A percentile compares a stretch with the other conserved stretches of the same genome.
Conservation (phyloP, 2,888 invertebrate species). For the Eudemis profundana region DNA sequence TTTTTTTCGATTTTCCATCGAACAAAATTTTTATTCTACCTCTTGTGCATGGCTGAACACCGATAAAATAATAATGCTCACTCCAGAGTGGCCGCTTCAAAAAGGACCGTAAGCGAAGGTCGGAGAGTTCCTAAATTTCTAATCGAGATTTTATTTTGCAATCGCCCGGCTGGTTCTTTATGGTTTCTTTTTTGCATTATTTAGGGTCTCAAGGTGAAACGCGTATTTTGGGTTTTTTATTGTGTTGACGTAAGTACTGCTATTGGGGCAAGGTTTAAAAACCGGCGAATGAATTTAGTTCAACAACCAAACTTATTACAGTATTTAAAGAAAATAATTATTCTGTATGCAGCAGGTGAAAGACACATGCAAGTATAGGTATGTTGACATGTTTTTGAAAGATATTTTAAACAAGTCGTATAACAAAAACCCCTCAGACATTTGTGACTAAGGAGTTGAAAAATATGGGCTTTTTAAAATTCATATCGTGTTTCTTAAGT, state of each 20-base stretch:
- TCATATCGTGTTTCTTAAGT: conserved; percentile 73
- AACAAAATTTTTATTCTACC: conserved; percentile 75
- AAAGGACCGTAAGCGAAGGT: conserved; percentile 73
- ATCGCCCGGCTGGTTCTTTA: conserved; percentile 70
- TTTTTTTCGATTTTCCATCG: conserved; percentile 69
- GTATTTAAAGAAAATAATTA: conserved; percentile 11
- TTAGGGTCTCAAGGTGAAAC: conserved; percentile 72
- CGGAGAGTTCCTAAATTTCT: conserved; percentile 75
- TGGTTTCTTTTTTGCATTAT: conserved; percentile 70
- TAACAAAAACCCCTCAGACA: conserved; percentile 26
- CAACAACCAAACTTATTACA: conserved; percentile 9
- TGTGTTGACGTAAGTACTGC: conserved; percentile 35
- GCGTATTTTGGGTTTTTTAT: conserved; percentile 60
- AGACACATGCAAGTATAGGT: conserved; percentile 21
- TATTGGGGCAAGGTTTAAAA: conserved; percentile 31
- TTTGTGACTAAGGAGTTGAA: conserved; percentile 50
- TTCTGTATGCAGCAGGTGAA: conserved; percentile 25
- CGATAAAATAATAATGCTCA: conserved; percentile 81
- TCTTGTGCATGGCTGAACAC: conserved; percentile 76
- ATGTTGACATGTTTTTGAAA: conserved; percentile 27
- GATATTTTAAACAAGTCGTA: conserved; percentile 36
- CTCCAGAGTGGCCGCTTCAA: conserved; percentile 64
- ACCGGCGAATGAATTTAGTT: conserved; percentile 8
- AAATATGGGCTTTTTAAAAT: conserved; percentile 72
- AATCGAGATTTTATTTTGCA: conserved; percentile 77